phyloP scores from a whole-genome alignment of 2,113 vertebrate species.

The Chaetodon trifascialis region DNA sequence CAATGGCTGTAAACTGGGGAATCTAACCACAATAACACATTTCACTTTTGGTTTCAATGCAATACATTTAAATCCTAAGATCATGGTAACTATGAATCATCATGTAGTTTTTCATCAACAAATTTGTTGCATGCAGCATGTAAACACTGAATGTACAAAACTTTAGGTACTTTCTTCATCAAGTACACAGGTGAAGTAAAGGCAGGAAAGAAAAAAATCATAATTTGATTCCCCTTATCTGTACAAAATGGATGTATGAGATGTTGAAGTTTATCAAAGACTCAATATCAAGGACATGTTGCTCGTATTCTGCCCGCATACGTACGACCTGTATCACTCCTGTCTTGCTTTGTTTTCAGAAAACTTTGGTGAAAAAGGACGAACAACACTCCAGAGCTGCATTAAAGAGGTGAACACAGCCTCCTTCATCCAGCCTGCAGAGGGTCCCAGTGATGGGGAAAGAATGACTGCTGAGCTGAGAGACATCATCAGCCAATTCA shows the following conservation, averaged over 20 bases:
- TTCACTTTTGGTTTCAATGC: neutral
- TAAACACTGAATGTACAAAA: neutral
- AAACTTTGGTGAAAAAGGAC: neutral
- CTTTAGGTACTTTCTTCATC: neutral
- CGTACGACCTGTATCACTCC: neutral
- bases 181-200: neutral
- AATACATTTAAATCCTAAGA: neutral
- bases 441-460: slow-evolving; percentile 85
- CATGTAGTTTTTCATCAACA: neutral
- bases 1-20: neutral
- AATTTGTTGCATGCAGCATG: neutral
- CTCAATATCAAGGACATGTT: neutral
- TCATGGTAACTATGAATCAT: neutral
- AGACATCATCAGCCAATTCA: slow-evolving; percentile 88
- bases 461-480: slow-evolving; percentile 87
- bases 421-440: slow-evolving; percentile 30
- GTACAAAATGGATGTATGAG: neutral
- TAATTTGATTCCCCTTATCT: neutral
- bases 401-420: neutral
- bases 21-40: neutral
- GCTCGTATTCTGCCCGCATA: neutral
- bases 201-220: neutral
- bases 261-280: neutral
- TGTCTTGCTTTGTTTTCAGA: slow-evolving; percentile 44
- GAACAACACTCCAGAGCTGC: neutral